A percentile compares a stretch with the other conserved stretches of the same genome.
Conservation (phyloP, 2,888 invertebrate species). For the Perithous albicinctus region DNA sequence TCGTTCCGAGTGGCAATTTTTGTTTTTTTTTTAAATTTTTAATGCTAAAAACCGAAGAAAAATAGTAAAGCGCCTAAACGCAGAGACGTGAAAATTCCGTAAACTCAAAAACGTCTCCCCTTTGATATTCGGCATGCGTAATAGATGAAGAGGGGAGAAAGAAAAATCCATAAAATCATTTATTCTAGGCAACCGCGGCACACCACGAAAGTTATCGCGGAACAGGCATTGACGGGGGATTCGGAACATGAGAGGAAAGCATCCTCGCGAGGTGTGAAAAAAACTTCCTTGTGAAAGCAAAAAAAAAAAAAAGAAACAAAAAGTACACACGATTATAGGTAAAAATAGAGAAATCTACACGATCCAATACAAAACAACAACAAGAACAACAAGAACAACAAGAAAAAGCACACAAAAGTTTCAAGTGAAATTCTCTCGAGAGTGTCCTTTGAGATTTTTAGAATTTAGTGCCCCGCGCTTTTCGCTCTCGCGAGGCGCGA, state of each 20-base stretch:
- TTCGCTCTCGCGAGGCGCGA: constrained; percentile 33
- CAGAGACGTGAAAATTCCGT: constrained; percentile 5
- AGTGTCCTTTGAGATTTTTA: constrained; percentile 41
- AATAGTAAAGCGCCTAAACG: background rate
- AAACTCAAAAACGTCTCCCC: constrained; percentile 25
- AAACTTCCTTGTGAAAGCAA: constrained; percentile 47
- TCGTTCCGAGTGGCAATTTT: background rate
- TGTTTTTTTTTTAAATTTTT: background rate
- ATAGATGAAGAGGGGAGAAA: constrained; percentile 29
- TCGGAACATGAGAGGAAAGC: constrained; percentile 62
- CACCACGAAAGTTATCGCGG: constrained; percentile 60
- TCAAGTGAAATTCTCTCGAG: constrained; percentile 37
- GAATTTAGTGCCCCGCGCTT: constrained; percentile 33
- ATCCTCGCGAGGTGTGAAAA: constrained; percentile 60
- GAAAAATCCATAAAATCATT: constrained; percentile 62
- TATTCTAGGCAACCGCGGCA: constrained; percentile 65
- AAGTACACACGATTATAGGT: background rate
- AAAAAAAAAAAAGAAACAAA: constrained; percentile 11
- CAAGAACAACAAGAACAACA: no score
- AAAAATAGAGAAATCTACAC: background rate
- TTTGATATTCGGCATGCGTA: constrained; percentile 38
- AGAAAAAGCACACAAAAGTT: constrained; percentile 19
- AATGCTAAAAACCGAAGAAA: no score
- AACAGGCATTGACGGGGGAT: constrained; percentile 63
- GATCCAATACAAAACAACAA: background rate